Evolutionary conservation across 2,113 vertebrate species (phyloP), one percentile per base, ranked within the genome.

Genomic region (Pitta sordida): DNA sequence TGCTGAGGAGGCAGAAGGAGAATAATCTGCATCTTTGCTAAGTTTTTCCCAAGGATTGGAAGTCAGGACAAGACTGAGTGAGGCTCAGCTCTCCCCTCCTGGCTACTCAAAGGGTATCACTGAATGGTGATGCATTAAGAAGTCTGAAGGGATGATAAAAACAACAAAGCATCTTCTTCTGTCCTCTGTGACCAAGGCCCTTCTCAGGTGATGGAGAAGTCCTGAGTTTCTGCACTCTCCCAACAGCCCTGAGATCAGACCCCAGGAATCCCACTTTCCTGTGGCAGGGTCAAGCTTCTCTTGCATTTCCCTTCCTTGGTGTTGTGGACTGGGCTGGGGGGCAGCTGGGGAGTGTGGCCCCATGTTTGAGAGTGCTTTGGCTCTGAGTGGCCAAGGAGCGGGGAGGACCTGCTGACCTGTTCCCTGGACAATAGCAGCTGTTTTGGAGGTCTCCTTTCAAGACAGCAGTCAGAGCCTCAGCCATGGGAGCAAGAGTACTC

Each of bases 321-420:
- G 41, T 4, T 9, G 4, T 26, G 67, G 30, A 5, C 16, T 1
- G 0, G 41, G 36, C 46, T 0, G 3, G 21, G 13, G 10, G 2
- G 7, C 6, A 56, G 36, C 46, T n/a, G 36, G 17, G 24, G 15
- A 51, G 11, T 6, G 49, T 8, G 17, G 43, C 11, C n/a, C 27
- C 8, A 2, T 29, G 18, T 29, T 34, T 48, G 49, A 64, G 19
- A 36, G 15, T 0, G 6, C 32, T 64, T 52, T 53, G 37, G 18
- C 14, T 34, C 30, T 18, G 12, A 52, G 32, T 23, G 48, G 14
- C 32, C 9, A 4, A 22, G 59, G 11, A 64, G 75, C 36, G 48
- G 24, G 32, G 24, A 29, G 32, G 37, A 34, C 11, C 37, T 76
- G 39, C n/a, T 55, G 70, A 27, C 11, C 78, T 68, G 21, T 15